Evolutionary conservation across 2,888 invertebrate species (phyloP).

Genomic region (Synergus laeviventris): DNA sequence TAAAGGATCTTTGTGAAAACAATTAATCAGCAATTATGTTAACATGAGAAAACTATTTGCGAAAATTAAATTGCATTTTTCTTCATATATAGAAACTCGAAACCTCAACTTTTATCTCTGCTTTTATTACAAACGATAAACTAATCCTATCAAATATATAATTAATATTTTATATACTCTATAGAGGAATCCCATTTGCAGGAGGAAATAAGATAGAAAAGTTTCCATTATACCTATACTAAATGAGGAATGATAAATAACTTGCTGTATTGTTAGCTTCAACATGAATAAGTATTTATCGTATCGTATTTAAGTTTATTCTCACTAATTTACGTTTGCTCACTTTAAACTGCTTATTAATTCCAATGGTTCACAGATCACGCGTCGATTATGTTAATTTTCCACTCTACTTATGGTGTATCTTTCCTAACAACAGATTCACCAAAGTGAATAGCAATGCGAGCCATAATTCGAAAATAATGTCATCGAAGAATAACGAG

Average conservation of each 20-base stretch:
- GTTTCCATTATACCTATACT: too few relatives aligned
- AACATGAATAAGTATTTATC: background rate
- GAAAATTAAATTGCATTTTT: too few relatives aligned
- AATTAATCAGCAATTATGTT: too few relatives aligned
- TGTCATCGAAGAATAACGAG: constrained; percentile 34
- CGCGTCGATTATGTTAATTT: background rate
- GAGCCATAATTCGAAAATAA: constrained; percentile 19
- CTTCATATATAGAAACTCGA: too few relatives aligned
- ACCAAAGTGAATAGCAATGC: constrained; percentile 2
- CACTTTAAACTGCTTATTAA: constrained; percentile 1
- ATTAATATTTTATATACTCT: too few relatives aligned
- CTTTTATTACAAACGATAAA: too few relatives aligned
- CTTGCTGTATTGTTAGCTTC: background rate
- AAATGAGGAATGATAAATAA: background rate
- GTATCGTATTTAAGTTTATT: background rate
- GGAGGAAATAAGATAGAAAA: too few relatives aligned
- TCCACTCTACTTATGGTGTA: background rate
- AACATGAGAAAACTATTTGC: too few relatives aligned
- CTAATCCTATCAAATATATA: too few relatives aligned
- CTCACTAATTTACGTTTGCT: background rate
- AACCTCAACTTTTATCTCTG: too few relatives aligned
- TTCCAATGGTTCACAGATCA: background rate
- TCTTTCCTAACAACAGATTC: constrained; percentile 2
- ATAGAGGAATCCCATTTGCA: too few relatives aligned
- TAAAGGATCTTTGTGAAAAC: too few relatives aligned